phyloP scores from a whole-genome alignment of 2,113 vertebrate genomes.

The Chlorodrepanis virens region DNA sequence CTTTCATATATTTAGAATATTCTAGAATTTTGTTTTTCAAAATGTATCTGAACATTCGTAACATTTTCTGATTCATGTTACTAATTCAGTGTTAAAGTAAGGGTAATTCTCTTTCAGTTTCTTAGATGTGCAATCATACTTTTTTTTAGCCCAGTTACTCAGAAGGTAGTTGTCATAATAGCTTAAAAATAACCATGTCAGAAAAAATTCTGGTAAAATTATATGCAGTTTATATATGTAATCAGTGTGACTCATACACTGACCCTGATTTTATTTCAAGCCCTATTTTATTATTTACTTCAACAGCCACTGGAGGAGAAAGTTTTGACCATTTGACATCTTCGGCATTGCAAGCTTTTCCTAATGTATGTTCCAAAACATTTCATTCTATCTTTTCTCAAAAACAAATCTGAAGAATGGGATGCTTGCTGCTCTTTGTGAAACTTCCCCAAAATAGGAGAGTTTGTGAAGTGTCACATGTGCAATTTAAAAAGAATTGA shows the following conservation, averaged over 20 bases:
- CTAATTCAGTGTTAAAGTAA: background rate
- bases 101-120: background rate
- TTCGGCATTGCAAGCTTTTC: background rate
- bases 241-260: background rate
- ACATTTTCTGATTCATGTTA: background rate
- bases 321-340: background rate
- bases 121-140: background rate
- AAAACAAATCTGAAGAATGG: background rate
- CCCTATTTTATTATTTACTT: background rate
- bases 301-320: background rate
- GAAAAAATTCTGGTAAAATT: background rate
- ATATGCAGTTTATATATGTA: background rate
- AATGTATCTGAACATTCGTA: fast-evolving
- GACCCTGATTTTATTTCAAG: background rate
- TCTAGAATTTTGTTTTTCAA: background rate
- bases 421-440: background rate
- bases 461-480: background rate
- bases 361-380: background rate
- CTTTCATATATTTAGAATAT: background rate
- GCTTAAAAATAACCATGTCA: background rate
- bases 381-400: background rate
- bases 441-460: background rate
- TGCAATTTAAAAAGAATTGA: background rate
- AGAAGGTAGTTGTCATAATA: background rate
- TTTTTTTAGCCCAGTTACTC: background rate